These are phyloP conservation scores for Fregetta grallaria DNA, from an alignment of 2,113 vertebrate species.

Conservation along the genomic window DNA sequence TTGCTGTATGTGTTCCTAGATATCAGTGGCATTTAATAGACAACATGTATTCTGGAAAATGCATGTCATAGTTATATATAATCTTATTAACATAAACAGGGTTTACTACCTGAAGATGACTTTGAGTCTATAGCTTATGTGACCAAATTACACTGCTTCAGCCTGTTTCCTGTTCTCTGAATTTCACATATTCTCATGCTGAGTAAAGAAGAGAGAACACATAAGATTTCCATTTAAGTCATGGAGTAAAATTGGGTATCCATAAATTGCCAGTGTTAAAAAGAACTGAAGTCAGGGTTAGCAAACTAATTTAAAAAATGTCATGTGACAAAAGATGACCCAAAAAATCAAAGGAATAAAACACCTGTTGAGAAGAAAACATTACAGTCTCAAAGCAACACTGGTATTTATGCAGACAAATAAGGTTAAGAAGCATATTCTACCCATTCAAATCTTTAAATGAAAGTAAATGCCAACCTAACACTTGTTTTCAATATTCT, in stretches of 20 bases:
- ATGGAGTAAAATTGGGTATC: background rate
- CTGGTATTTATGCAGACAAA: background rate
- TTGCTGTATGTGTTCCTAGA: background rate
- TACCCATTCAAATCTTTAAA: slow-evolving; percentile 16
- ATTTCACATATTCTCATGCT: background rate
- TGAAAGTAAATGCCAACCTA: slow-evolving; percentile 13
- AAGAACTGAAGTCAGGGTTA: background rate
- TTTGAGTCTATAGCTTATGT: background rate
- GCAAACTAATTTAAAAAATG: background rate
- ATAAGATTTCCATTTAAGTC: background rate
- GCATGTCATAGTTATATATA: background rate
- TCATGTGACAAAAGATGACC: background rate
- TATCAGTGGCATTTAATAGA: background rate
- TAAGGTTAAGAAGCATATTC: slow-evolving; percentile 2
- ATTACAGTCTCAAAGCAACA: background rate
- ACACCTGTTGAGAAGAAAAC: background rate
- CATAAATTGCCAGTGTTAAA: background rate
- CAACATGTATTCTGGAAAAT: background rate
- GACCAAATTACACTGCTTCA: background rate
- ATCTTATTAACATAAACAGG: background rate
- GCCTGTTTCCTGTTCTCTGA: background rate
- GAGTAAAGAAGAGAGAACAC: background rate
- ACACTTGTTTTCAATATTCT: slow-evolving; percentile 25
- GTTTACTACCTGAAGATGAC: background rate
- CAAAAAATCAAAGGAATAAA: background rate